Percentiles rank a stretch among this genome's conserved stretches.
These are phyloP conservation scores for Brachionus manjavacas DNA, from an alignment of 1,140 invertebrate genomes.

Conservation along the genomic window DNA sequence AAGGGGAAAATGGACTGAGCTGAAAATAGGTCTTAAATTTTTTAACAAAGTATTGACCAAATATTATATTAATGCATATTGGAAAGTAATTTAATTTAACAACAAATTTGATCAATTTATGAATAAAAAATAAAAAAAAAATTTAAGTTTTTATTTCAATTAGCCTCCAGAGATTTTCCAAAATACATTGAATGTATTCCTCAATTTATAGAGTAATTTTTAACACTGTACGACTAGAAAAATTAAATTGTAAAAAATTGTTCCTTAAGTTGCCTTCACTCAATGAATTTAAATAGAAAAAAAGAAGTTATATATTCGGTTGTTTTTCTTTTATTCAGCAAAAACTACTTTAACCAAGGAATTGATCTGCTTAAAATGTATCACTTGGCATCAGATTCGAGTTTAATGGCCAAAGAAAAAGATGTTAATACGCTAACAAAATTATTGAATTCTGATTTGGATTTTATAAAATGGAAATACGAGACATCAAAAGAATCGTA, in stretches of 20 bases:
- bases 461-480: conserved; percentile 37
- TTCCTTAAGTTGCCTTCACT: conserved; percentile 23
- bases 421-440: conserved; percentile 2
- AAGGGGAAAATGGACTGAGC: conserved; percentile 13
- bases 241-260: neutral
- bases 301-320: conserved; percentile 25
- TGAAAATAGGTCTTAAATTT: conserved; percentile 4
- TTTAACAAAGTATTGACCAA: conserved; percentile 23
- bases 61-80: conserved; percentile 24
- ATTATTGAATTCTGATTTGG: conserved; percentile 14
- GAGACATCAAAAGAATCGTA: neutral
- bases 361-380: conserved; percentile 15
- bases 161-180: neutral
- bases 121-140: neutral
- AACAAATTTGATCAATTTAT: neutral
- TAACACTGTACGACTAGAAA: neutral
- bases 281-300: conserved; percentile 34
- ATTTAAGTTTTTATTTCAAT: conserved; percentile 29
- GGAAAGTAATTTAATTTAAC: conserved; percentile 18
- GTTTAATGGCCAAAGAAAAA: neutral
- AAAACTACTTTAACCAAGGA: conserved; percentile 1
- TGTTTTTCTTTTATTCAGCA: conserved; percentile 31
- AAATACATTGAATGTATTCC: conserved; percentile 25
- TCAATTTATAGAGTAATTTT: conserved; percentile 33
- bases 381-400: conserved; percentile 12